Percentiles rank a stretch among this genome's conserved stretches.
These are phyloP conservation scores for Julus scandinavius DNA, from an alignment of 2,888 invertebrate species.

Conservation along the genomic window DNA sequence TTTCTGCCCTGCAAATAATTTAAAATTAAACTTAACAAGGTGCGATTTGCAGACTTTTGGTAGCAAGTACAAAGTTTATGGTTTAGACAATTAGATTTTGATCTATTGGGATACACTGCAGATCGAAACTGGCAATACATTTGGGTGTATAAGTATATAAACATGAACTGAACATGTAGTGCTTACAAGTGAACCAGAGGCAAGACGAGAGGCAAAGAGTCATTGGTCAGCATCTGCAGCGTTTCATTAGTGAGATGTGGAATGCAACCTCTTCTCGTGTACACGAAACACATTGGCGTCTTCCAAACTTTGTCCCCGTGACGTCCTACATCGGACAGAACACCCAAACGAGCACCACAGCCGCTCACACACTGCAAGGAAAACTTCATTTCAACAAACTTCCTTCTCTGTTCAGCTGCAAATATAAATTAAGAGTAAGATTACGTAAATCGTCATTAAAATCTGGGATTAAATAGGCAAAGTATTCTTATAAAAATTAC, in stretches of 20 bases:
- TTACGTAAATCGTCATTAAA: background rate
- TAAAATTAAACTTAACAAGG: background rate
- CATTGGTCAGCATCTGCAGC: constrained; percentile 9
- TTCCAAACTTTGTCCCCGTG: constrained; percentile 64
- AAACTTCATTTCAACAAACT: constrained; percentile 43
- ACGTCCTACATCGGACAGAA: constrained; percentile 33
- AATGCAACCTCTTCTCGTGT: constrained; percentile 85
- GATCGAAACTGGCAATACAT: too few species aligned
- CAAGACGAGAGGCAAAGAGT: constrained; percentile 9
- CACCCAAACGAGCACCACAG: constrained; percentile 41
- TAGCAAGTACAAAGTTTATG: too few species aligned
- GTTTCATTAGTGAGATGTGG: constrained; percentile 75
- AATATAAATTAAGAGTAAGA: background rate
- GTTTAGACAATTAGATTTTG: too few species aligned
- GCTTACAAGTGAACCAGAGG: constrained; percentile 40
- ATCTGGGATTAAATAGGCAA: background rate
- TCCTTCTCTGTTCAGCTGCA: background rate
- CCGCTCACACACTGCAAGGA: background rate
- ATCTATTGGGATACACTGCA: too few species aligned
- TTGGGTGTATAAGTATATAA: too few species aligned
- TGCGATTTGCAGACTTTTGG: background rate
- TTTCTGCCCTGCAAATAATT: constrained; percentile 70
- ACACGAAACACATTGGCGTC: constrained; percentile 80
- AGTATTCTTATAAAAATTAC: background rate
- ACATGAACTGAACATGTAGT: background rate